Evolutionary conservation across 2,797 vertebrate species (phyloP).

Genomic region (Huso huso): DNA sequence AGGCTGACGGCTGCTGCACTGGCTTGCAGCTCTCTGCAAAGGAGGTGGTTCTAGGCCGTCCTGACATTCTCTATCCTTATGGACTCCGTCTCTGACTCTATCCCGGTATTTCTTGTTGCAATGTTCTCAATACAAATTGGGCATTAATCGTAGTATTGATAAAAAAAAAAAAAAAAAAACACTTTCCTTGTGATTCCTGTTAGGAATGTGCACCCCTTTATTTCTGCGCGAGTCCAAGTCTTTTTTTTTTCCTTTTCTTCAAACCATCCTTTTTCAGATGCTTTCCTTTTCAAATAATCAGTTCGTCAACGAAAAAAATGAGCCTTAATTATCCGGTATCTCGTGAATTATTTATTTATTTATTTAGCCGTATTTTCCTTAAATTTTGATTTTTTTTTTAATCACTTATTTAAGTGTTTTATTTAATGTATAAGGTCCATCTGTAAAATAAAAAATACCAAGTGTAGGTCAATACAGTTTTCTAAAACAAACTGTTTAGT

Average conservation of each 20-base stretch:
- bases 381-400: not conserved
- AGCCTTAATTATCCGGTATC: slow-evolving; percentile 51
- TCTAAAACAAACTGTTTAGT: not conserved
- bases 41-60: slow-evolving; percentile 97
- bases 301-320: slow-evolving; percentile 41
- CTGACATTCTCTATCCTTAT: slow-evolving; percentile 69
- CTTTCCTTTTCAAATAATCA: slow-evolving; percentile 25
- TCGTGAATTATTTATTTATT: slow-evolving; percentile 38
- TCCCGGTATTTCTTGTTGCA: not conserved
- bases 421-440: too few relatives aligned
- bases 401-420: not conserved
- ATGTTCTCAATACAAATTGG: not conserved
- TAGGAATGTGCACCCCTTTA: slow-evolving; percentile 30
- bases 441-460: slow-evolving; percentile 1
- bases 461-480: not conserved
- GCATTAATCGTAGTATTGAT: slow-evolving; percentile 4
- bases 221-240: slow-evolving; percentile 23
- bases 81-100: slow-evolving; percentile 29
- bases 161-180: slow-evolving; percentile 27
- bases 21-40: slow-evolving; percentile 99
- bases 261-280: slow-evolving; percentile 42
- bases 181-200: slow-evolving; percentile 30
- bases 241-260: slow-evolving; percentile 24
- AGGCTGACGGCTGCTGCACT: slow-evolving; percentile 92
- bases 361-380: not conserved